Conservation (phyloP, 1,140 invertebrate genomes). For the Zaprionus tsacasi region DNA sequence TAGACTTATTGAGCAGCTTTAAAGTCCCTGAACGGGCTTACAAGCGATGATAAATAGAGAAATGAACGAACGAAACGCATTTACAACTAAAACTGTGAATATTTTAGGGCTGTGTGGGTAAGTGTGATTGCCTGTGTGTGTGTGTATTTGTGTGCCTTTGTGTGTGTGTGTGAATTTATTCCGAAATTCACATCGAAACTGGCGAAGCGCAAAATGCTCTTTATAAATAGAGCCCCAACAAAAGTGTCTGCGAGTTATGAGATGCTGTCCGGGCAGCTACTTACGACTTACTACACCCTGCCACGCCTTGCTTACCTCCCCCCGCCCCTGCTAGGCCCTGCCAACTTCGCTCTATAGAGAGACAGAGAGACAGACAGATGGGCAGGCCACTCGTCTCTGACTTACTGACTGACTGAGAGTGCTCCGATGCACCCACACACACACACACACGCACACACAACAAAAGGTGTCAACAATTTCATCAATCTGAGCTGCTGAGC, state of each 20-base stretch:
- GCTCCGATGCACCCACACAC: conserved; percentile 15
- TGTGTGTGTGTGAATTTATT: conserved; percentile 12
- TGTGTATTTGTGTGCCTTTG: not conserved
- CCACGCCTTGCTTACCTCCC: not conserved
- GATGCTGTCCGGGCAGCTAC: conserved; percentile 3
- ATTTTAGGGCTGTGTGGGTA: conserved; percentile 5
- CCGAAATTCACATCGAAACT: conserved; percentile 40
- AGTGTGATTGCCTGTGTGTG: not conserved
- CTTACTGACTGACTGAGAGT: conserved; percentile 25
- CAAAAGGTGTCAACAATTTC: conserved; percentile 68
- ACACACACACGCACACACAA: conserved; percentile 27
- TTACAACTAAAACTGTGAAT: conserved; percentile 11
- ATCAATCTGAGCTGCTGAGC: conserved; percentile 38
- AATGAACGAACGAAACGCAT: conserved; percentile 15
- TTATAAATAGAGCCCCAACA: conserved; percentile 52
- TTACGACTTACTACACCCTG: not conserved
- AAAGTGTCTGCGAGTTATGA: conserved; percentile 45
- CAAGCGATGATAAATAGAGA: not conserved
- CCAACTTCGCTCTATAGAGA: not conserved
- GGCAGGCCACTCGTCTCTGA: not conserved
- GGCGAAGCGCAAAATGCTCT: conserved; percentile 46
- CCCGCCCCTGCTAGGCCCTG: not conserved
- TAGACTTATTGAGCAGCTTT: not conserved
- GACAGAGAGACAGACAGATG: not conserved
- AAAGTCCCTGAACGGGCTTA: not conserved